Evolutionary conservation across 2,888 invertebrate genomes (phyloP).

Genomic region (Willowsia nigromaculata): DNA sequence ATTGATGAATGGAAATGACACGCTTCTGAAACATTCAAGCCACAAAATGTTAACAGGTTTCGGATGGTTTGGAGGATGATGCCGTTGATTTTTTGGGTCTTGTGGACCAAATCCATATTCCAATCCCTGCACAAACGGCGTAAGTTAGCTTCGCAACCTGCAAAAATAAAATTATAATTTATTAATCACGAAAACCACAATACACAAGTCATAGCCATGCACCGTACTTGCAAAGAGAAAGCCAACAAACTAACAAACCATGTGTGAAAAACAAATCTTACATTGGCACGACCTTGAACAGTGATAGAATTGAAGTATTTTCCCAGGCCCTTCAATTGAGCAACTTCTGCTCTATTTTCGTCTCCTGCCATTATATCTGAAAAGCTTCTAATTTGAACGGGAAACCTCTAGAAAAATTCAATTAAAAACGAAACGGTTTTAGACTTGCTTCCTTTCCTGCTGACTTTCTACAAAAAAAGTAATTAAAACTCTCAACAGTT

Average conservation of each 20-base stretch:
- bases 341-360: conserved; percentile 31
- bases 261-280: conserved; percentile 20
- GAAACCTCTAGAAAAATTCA: too few species aligned
- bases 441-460: too few species aligned
- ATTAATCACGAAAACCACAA: background rate
- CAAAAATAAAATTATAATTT: background rate
- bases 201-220: too few species aligned
- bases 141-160: conserved; percentile 71
- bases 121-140: conserved; percentile 50
- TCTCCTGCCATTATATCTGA: background rate
- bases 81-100: conserved; percentile 44
- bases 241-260: too few species aligned
- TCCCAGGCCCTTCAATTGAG: conserved; percentile 57
- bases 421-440: too few species aligned
- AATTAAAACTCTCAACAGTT: too few species aligned
- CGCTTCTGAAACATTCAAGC: too few species aligned
- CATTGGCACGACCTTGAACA: conserved; percentile 66
- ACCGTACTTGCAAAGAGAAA: too few species aligned
- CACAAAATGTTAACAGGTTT: too few species aligned
- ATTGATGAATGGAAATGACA: too few species aligned
- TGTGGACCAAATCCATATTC: conserved; percentile 24
- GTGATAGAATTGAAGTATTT: conserved; percentile 69
- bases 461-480: too few species aligned
- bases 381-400: background rate
- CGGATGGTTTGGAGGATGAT: background rate